Percentiles rank a stretch among this genome's conserved stretches.
Evolutionary conservation across 35 echinoderm and acorn worm genomes (phyloP).

Genomic region (Nesometra sesokonis): DNA sequence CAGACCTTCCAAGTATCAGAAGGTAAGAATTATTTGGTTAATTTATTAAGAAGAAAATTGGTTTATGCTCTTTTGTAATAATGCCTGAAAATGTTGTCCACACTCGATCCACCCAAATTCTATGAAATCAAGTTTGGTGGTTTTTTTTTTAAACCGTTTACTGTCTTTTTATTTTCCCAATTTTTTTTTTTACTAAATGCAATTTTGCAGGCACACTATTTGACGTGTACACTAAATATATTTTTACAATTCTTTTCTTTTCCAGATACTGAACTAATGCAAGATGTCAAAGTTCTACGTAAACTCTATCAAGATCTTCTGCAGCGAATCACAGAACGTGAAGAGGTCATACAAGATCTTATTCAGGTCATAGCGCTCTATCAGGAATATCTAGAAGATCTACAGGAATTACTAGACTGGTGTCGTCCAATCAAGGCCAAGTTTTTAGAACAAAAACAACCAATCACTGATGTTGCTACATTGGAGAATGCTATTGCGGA

Average conservation of each 20-base stretch:
- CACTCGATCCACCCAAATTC: too few species aligned
- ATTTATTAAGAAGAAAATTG: not conserved
- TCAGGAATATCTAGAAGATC: constrained; percentile 57
- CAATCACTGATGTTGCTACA: constrained; percentile 42
- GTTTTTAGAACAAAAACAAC: constrained; percentile 61
- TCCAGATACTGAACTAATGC: constrained; percentile 82
- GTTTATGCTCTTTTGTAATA: not conserved
- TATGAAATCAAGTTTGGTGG: not conserved
- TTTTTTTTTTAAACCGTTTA: not conserved
- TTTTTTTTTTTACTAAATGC: not conserved
- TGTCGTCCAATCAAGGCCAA: constrained; percentile 84
- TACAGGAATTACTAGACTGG: constrained; percentile 64
- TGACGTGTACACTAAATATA: too few species aligned
- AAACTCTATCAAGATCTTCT: constrained; percentile 71
- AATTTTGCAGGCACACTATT: not conserved
- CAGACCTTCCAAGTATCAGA: constrained; percentile 94
- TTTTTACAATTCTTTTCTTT: too few species aligned
- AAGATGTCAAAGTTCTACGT: constrained; percentile 56
- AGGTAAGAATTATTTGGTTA: constrained; percentile 30
- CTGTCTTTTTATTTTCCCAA: not conserved
- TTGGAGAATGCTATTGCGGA: constrained; percentile 63
- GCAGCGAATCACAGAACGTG: constrained; percentile 58
- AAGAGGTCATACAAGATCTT: constrained; percentile 75
- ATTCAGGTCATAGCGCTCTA: constrained; percentile 70
- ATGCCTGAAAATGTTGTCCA: not conserved